Conservation (phyloP, 2,113 vertebrate genomes). For the Eulemur rufifrons region DNA sequence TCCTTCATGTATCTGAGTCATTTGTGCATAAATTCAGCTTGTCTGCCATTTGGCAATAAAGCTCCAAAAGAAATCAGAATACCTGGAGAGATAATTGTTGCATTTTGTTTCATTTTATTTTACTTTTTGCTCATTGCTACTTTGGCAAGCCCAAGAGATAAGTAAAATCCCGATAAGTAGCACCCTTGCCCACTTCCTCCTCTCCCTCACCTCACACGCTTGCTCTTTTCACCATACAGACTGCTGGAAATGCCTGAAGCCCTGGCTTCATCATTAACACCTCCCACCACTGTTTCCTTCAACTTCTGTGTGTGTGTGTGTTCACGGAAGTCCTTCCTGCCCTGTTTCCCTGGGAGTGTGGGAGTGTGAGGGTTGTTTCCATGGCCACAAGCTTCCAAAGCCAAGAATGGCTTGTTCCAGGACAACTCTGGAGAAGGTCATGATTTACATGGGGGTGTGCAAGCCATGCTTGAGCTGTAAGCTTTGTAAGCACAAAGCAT, state of each 20-base stretch:
- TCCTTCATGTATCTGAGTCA: neutral
- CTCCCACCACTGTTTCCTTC: neutral
- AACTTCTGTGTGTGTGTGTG: neutral
- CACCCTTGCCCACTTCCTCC: neutral
- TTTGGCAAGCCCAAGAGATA: slow-evolving; percentile 30
- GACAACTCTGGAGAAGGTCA: neutral
- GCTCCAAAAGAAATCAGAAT: slow-evolving; percentile 23
- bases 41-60: slow-evolving; percentile 28
- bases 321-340: neutral
- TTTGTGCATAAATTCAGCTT: neutral
- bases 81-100: neutral
- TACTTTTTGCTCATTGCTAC: neutral
- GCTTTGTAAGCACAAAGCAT: neutral
- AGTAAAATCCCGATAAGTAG: slow-evolving; percentile 11
- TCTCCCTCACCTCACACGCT: neutral
- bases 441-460: neutral
- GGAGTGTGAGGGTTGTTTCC: slow-evolving; percentile 28
- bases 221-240: slow-evolving; percentile 19
- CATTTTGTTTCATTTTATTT: neutral
- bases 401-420: slow-evolving; percentile 32
- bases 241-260: neutral
- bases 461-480: neutral
- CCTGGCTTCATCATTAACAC: neutral
- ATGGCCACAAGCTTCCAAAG: slow-evolving; percentile 40
- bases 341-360: neutral